Evolutionary conservation across 2,888 invertebrate species (phyloP), one percentile per base, ranked within the genome.

Genomic region (Leptinotarsa haldemani): DNA sequence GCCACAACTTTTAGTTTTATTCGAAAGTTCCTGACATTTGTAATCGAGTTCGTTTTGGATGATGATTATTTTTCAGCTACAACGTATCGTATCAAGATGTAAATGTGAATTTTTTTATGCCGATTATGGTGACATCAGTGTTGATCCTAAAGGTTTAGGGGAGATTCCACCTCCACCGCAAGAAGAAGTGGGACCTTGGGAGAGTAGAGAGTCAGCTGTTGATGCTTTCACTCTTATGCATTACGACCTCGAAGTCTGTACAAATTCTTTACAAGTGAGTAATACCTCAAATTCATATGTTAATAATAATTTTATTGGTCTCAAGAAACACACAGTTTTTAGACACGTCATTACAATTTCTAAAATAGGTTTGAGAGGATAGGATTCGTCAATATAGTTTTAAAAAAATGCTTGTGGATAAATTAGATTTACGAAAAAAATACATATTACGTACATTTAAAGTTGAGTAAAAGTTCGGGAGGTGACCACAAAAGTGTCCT

Each of bases 91-190:
- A 16, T 98, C 98, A 0, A 91, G 98, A 2, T 99, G 99, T 89
- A 96, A 96, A 84, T 99, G 99, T 88, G 98, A 99, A 89, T 97
- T 99, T 88, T 98, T 97, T 89, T 99, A 97, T 87, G 97, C 96
- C 69, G 94, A 95, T 76, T 98, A 97, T 85, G 97, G 97, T 68
- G 96, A 96, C 84, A 94, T 93, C 69, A 90, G 91, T 76, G 91
- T 93, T 75, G 93, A 94, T 83, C 92, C 92, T 0, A 89, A 93
- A 69, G 93, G 93, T 74, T 90, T 92, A 0, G 90, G 89, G 20
- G 89, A 89, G 48, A 94, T 94, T 13, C 92, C 93, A 3, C 93
- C 93, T 0, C 94, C 94, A 4, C 90, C 90, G 0, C 85, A 85
- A 74, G 93, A 93, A 82, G 93, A 93, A 79, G 90, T 91, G 1